Conservation (phyloP, 2,888 invertebrate genomes). For the Danaus chrysippus region DNA sequence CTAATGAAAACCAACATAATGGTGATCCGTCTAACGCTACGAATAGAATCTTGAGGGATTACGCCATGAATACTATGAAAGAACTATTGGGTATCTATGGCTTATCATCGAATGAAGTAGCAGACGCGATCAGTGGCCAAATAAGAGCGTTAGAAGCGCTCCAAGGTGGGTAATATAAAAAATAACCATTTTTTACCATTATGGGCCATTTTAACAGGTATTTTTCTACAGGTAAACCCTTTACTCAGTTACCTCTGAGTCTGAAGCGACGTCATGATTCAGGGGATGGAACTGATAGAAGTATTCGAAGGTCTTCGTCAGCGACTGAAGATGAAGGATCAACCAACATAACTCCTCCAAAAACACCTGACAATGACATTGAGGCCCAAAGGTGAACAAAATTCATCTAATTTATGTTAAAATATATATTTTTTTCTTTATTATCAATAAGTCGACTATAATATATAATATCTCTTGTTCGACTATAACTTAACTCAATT, state of each 20-base stretch:
- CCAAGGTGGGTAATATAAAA: conserved; percentile 70
- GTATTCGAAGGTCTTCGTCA: conserved; percentile 65
- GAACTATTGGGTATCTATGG: conserved; percentile 88
- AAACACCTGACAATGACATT: conserved; percentile 72
- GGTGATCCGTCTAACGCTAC: conserved; percentile 71
- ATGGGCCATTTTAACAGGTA: not conserved
- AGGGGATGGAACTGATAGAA: conserved; percentile 62
- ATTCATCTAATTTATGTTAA: conserved; percentile 5
- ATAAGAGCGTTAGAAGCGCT: conserved; percentile 83
- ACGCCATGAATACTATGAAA: conserved; percentile 89
- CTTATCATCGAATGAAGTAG: conserved; percentile 83
- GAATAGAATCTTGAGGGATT: conserved; percentile 84
- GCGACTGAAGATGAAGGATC: conserved; percentile 75
- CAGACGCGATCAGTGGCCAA: conserved; percentile 84
- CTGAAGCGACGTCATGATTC: conserved; percentile 69
- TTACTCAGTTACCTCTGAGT: conserved; percentile 66
- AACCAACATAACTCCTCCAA: conserved; percentile 72
- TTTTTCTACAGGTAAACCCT: conserved; percentile 57
- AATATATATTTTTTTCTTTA: conserved; percentile 6
- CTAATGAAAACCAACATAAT: conserved; percentile 58
- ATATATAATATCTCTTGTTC: not conserved
- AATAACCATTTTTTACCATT: not conserved
- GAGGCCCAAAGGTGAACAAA: conserved; percentile 61
- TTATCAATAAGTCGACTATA: not conserved
- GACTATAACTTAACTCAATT: too few relatives aligned